Conservation (phyloP, 2,797 vertebrate genomes). For the Squalus acanthias region DNA sequence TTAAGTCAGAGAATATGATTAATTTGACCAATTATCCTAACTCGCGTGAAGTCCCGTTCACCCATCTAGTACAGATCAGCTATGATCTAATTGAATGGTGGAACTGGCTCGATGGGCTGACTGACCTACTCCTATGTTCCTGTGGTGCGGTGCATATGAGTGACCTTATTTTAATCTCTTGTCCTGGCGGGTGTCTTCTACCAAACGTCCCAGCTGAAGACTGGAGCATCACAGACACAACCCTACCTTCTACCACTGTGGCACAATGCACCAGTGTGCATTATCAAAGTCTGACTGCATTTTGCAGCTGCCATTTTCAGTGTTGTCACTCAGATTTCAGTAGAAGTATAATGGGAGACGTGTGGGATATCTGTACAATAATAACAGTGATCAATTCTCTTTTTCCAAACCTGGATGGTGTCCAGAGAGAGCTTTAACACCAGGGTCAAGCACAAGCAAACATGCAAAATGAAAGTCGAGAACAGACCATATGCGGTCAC, state of each 20-base stretch:
- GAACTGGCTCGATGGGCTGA: too few species aligned
- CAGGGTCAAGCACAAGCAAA: neutral
- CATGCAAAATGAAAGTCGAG: neutral
- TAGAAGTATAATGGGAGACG: neutral
- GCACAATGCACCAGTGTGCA: neutral
- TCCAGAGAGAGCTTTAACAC: neutral
- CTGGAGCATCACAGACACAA: neutral
- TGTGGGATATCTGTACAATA: neutral
- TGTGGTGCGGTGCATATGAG: too few species aligned
- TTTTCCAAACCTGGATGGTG: neutral
- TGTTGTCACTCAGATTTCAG: neutral
- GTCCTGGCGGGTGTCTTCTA: neutral
- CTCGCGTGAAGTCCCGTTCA: too few species aligned
- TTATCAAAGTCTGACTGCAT: neutral
- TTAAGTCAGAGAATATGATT: too few species aligned
- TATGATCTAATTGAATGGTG: too few species aligned
- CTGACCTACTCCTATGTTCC: too few species aligned
- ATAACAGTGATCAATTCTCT: neutral
- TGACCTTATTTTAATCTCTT: neutral
- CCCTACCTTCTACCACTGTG: neutral
- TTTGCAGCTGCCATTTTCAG: neutral
- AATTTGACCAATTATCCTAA: too few species aligned
- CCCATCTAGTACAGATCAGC: too few species aligned
- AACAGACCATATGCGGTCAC: neutral
- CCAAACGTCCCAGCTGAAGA: neutral